Conservation (phyloP, 1,140 invertebrate species). For the Drosophila takahashii region DNA sequence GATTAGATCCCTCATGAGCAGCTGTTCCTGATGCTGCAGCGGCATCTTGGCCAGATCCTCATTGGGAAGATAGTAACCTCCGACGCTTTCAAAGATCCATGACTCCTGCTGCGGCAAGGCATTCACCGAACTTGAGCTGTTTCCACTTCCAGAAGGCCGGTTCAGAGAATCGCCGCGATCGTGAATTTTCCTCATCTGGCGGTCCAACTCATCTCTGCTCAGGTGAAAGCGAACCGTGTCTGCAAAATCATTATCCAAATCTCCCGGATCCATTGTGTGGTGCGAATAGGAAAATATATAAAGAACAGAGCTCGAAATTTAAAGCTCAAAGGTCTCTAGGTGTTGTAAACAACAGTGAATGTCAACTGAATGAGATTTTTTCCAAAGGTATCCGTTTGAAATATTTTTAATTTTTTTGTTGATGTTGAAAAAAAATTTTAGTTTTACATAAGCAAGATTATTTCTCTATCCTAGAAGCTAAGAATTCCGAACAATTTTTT, state of each 20-base stretch:
- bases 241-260: constrained; percentile 11
- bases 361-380: not conserved
- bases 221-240: constrained; percentile 20
- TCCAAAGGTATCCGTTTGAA: not conserved
- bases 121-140: not conserved
- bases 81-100: constrained; percentile 64
- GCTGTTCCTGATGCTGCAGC: constrained; percentile 39
- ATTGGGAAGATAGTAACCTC: constrained; percentile 54
- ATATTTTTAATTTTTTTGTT: too few species aligned
- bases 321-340: not conserved
- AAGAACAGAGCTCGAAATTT: not conserved
- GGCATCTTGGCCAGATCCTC: constrained; percentile 52
- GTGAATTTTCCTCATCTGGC: constrained; percentile 20
- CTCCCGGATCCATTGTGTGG: constrained; percentile 13
- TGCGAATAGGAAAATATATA: constrained; percentile 5
- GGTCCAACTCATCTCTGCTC: constrained; percentile 33
- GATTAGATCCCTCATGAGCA: constrained; percentile 62
- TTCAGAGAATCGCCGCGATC: not conserved
- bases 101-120: constrained; percentile 11
- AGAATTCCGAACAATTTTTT: not conserved
- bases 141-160: not conserved
- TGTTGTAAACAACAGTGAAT: not conserved
- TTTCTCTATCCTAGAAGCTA: not conserved
- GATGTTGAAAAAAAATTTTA: too few species aligned
- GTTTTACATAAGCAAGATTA: too few species aligned